Conservation (phyloP, 2,888 invertebrate species). For the Macaria liturata region DNA sequence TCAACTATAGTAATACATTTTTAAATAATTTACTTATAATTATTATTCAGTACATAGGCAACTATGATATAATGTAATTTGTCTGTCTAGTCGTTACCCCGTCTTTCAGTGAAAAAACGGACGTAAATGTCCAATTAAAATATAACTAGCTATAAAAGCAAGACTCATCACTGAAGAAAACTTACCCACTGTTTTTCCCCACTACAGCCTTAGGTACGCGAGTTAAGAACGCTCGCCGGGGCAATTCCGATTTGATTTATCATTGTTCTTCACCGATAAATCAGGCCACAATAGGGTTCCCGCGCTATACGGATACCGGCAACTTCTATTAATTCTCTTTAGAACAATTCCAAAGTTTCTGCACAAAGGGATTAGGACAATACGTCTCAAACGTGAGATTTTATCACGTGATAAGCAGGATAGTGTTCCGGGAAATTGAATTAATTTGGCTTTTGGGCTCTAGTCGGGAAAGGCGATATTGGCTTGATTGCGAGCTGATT, state of each 20-base stretch:
- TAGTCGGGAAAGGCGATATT: conserved; percentile 3
- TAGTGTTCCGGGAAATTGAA: conserved; percentile 36
- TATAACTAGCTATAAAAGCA: no score
- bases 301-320: conserved; percentile 45
- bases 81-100: no score
- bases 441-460: conserved; percentile 22
- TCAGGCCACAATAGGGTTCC: conserved; percentile 72
- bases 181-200: conserved; percentile 3
- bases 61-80: no score
- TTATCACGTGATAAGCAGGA: conserved; percentile 57
- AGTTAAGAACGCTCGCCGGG: conserved; percentile 56
- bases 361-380: conserved; percentile 75
- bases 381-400: conserved; percentile 73
- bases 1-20: no score
- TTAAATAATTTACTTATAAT: no score
- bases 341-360: conserved; percentile 73
- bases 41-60: no score
- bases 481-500: conserved; percentile 11
- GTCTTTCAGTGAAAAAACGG: no score
- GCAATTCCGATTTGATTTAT: conserved; percentile 81
- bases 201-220: conserved; percentile 15
- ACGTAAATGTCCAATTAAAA: no score
- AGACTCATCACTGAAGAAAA: neutral
- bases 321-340: conserved; percentile 80
- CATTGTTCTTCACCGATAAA: conserved; percentile 81